Conservation (phyloP, 2,113 vertebrate species). For the Oriolus oriolus region DNA sequence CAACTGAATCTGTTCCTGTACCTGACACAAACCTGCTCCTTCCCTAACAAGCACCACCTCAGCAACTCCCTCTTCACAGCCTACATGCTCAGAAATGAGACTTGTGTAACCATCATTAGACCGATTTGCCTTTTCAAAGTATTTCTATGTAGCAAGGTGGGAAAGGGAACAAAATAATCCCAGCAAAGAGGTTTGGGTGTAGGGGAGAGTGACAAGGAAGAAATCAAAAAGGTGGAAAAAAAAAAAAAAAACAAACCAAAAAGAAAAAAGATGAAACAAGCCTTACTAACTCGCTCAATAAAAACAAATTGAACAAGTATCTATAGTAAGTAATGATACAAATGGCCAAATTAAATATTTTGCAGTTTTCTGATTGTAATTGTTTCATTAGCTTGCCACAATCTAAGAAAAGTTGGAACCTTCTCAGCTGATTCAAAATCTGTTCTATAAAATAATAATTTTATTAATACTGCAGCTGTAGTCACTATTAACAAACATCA, state of each 20-base stretch:
- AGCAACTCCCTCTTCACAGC: not conserved
- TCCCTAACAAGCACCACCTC: not conserved
- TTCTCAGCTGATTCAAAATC: not conserved
- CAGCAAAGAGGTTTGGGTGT: not conserved
- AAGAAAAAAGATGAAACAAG: not conserved
- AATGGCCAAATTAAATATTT: not conserved
- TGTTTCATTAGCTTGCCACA: not conserved
- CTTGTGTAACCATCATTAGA: not conserved
- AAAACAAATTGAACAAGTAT: not conserved
- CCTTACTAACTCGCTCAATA: not conserved
- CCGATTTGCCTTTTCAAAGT: not conserved
- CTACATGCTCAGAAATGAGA: not conserved
- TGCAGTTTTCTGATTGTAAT: not conserved
- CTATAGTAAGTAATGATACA: not conserved
- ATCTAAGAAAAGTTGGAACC: not conserved
- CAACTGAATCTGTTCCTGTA: not conserved
- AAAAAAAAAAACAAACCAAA: no score
- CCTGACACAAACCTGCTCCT: not conserved
- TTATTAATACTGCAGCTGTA: not conserved
- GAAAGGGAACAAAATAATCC: not conserved
- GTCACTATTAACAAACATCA: slow-evolving; percentile 2
- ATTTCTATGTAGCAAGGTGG: not conserved
- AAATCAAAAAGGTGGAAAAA: not conserved
- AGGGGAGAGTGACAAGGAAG: not conserved
- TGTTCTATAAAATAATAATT: not conserved